phyloP scores from a whole-genome alignment of 1,140 invertebrate genomes.

The Monochamus saltuarius region DNA sequence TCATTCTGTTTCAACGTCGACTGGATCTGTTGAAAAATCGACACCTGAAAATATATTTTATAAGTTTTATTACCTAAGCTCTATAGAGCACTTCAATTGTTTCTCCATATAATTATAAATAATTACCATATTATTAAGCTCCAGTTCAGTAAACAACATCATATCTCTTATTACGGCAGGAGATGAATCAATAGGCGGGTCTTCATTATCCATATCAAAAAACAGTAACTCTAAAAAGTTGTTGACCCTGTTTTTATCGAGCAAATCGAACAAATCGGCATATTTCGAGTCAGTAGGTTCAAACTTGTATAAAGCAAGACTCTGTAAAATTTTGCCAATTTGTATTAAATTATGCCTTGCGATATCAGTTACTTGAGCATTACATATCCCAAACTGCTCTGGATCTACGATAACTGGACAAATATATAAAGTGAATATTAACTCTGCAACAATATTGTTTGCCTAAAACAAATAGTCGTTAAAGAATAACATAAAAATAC shows the following conservation, averaged over 20 bases:
- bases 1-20: slow-evolving; percentile 31
- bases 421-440: slow-evolving; percentile 92
- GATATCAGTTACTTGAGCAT: slow-evolving; percentile 88
- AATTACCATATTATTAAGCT: slow-evolving; percentile 65
- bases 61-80: not conserved
- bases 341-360: slow-evolving; percentile 93
- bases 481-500: slow-evolving; percentile 1
- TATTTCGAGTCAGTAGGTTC: slow-evolving; percentile 74
- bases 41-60: slow-evolving; percentile 53
- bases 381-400: slow-evolving; percentile 93
- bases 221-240: slow-evolving; percentile 72
- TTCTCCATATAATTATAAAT: slow-evolving; percentile 32
- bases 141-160: slow-evolving; percentile 67
- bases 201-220: slow-evolving; percentile 61
- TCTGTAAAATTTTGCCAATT: slow-evolving; percentile 87
- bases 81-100: not conserved
- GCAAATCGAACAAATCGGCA: slow-evolving; percentile 72
- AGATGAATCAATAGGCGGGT: slow-evolving; percentile 59
- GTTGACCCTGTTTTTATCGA: slow-evolving; percentile 76
- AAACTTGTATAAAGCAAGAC: slow-evolving; percentile 81
- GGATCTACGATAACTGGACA: slow-evolving; percentile 96
- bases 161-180: slow-evolving; percentile 63
- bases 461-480: slow-evolving; percentile 55
- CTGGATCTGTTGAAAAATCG: slow-evolving; percentile 54
- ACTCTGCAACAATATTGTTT: slow-evolving; percentile 83